A percentile compares a stretch with the other conserved stretches of the same genome.
phyloP scores from a whole-genome alignment of 2,797 vertebrate species.

The Tamandua tetradactyla region DNA sequence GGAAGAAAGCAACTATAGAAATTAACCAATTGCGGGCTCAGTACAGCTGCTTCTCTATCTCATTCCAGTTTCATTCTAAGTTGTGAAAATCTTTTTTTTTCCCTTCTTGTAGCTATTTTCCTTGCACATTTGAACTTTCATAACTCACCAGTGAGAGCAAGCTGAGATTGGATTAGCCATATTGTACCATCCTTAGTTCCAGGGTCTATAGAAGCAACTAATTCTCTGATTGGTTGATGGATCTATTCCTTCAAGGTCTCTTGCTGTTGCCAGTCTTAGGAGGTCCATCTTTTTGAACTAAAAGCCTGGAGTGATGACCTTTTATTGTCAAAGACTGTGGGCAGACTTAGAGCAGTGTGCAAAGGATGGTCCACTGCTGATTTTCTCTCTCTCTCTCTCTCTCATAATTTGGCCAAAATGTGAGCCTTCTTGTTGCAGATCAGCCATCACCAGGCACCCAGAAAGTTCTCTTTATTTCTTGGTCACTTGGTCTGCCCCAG shows the following conservation, averaged over 20 bases:
- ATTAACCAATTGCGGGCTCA: constrained; percentile 72
- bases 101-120: constrained; percentile 63
- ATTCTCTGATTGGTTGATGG: constrained; percentile 55
- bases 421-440: background rate
- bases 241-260: background rate
- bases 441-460: background rate
- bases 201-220: background rate
- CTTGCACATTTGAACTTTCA: constrained; percentile 55
- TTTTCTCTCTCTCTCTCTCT: background rate
- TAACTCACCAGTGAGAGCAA: constrained; percentile 4
- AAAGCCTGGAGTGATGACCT: background rate
- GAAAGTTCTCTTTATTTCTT: background rate
- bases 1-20: constrained; percentile 70
- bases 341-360: background rate
- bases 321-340: background rate
- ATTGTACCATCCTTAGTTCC: background rate
- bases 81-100: constrained; percentile 57
- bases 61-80: constrained; percentile 57
- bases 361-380: background rate
- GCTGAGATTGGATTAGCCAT: constrained; percentile 42
- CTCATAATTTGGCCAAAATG: background rate
- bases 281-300: background rate
- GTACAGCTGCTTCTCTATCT: constrained; percentile 63
- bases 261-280: background rate
- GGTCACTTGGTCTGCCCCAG: background rate